Evolutionary conservation across 2,113 vertebrate genomes (phyloP).

Genomic region (Pitta sordida): DNA sequence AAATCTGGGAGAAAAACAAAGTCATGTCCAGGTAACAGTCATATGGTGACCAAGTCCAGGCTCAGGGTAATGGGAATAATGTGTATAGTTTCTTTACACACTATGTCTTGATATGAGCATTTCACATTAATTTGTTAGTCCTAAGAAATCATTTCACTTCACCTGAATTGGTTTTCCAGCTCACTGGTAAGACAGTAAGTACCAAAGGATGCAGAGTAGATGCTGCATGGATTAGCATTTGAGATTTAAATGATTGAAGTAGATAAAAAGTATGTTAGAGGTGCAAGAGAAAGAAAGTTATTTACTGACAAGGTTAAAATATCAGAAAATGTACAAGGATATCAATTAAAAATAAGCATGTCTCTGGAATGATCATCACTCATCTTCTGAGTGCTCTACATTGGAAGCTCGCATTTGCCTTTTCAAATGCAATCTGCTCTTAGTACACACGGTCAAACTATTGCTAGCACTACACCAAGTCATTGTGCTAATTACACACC

Average conservation of each 20-base stretch:
- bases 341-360: fast-evolving
- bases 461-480: not conserved
- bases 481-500: fast-evolving
- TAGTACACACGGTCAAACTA: not conserved
- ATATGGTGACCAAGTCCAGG: not conserved
- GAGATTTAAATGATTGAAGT: not conserved
- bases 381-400: not conserved
- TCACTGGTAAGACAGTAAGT: not conserved
- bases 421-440: not conserved
- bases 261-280: not conserved
- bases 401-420: not conserved
- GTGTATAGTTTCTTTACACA: not conserved
- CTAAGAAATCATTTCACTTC: not conserved
- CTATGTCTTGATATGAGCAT: not conserved
- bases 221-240: not conserved
- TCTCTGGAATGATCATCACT: not conserved
- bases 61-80: not conserved
- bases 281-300: not conserved
- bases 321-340: not conserved
- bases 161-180: not conserved
- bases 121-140: not conserved
- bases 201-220: not conserved
- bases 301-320: not conserved
- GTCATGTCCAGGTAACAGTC: not conserved
- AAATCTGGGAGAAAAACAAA: not conserved